Percentiles rank a stretch among this genome's conserved stretches.
Evolutionary conservation across 2,797 vertebrate species (phyloP).

Genomic region (Gadopsis bispinosus): DNA sequence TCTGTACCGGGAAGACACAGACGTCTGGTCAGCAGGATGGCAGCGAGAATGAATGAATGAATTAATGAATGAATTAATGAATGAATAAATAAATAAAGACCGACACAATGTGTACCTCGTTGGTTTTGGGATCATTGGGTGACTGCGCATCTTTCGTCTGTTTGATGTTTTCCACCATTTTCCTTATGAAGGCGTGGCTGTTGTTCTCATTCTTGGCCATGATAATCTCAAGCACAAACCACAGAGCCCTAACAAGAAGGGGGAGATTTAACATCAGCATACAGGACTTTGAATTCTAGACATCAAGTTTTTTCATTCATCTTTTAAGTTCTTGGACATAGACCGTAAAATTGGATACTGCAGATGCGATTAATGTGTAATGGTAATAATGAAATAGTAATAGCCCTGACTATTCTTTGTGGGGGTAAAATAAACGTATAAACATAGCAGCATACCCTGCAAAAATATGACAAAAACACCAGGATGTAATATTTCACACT

Average conservation of each 20-base stretch:
- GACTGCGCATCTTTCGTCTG: conserved; percentile 97
- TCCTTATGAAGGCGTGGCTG: conserved; percentile 97
- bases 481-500: background rate
- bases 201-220: conserved; percentile 99
- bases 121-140: conserved; percentile 93
- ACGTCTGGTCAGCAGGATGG: background rate
- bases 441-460: background rate
- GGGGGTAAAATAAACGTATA: too few species aligned
- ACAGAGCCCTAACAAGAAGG: conserved; percentile 89
- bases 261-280: conserved; percentile 11
- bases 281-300: background rate
- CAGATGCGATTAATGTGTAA: background rate
- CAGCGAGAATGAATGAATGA: too few species aligned
- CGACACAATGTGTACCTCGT: conserved; percentile 86
- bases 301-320: background rate
- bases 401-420: background rate
- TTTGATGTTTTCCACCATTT: conserved; percentile 99
- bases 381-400: background rate
- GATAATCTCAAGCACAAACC: conserved; percentile 98
- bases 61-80: too few species aligned
- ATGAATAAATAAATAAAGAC: too few species aligned
- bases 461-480: background rate
- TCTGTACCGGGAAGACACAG: conserved; percentile 79
- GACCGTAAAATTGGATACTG: background rate
- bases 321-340: background rate